These are phyloP conservation scores for Apodemus agrarius DNA, from an alignment of 2,797 vertebrate species.

Conservation along the genomic window DNA sequence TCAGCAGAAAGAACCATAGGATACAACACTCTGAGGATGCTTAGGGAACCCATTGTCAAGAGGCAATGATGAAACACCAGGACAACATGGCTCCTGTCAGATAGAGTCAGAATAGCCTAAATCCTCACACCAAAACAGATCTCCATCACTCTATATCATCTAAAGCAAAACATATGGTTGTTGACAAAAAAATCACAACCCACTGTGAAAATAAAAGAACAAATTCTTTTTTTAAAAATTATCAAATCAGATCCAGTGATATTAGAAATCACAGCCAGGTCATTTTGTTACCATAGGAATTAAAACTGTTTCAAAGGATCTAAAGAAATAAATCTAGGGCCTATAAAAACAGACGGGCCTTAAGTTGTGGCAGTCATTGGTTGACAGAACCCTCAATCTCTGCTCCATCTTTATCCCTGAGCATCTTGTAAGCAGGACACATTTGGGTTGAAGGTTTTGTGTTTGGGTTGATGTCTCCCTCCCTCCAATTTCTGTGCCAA, in stretches of 20 bases:
- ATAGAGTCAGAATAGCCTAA: background rate
- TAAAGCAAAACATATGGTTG: background rate
- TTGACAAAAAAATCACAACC: background rate
- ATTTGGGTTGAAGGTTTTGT: background rate
- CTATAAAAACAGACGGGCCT: background rate
- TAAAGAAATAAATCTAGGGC: background rate
- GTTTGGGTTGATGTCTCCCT: background rate
- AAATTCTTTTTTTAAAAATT: background rate
- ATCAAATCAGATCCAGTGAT: background rate
- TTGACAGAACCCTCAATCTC: background rate
- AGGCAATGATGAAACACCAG: background rate
- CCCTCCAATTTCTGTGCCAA: background rate
- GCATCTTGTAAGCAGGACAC: background rate
- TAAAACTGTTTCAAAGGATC: background rate
- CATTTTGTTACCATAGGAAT: background rate
- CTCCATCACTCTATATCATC: background rate
- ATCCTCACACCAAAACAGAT: background rate
- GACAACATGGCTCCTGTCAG: background rate
- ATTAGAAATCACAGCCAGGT: background rate
- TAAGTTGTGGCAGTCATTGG: background rate
- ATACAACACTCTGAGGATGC: background rate
- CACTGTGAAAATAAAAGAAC: background rate
- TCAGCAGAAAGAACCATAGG: background rate
- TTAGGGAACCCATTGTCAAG: background rate
- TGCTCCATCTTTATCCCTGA: background rate